Evolutionary conservation across 2,113 vertebrate genomes (phyloP).

Genomic region (human): DNA sequence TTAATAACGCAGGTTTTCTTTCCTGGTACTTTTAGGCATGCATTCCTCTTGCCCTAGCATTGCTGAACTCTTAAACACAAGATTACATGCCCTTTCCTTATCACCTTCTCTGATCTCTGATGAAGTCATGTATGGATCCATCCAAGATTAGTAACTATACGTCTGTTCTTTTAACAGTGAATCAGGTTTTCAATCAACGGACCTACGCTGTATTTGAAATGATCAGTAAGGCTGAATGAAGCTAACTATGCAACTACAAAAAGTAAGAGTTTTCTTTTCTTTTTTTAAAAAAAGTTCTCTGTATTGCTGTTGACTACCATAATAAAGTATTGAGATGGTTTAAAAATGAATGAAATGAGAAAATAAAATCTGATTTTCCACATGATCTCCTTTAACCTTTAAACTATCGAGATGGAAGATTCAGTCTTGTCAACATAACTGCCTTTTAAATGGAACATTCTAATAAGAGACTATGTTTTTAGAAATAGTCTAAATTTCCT

Average conservation of each 20-base stretch:
- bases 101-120: conserved; percentile 73
- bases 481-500: not conserved
- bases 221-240: conserved; percentile 73
- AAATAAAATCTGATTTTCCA: conserved; percentile 34
- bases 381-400: not conserved
- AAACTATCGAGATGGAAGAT: not conserved
- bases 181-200: conserved; percentile 78
- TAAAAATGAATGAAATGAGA: not conserved
- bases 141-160: conserved; percentile 80
- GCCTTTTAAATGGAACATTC: not conserved
- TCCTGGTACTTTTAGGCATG: not conserved
- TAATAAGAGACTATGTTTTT: not conserved
- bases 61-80: conserved; percentile 64
- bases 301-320: conserved; percentile 27
- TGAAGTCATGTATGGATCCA: conserved; percentile 68
- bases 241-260: conserved; percentile 72
- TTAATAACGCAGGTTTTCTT: not conserved
- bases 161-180: conserved; percentile 76
- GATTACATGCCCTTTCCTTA: conserved; percentile 65
- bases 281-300: conserved; percentile 28
- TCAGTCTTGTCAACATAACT: not conserved
- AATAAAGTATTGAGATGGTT: conserved; percentile 49
- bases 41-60: not conserved
- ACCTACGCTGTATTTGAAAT: conserved; percentile 77
- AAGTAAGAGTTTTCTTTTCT: conserved; percentile 61